phyloP scores from a whole-genome alignment of 1,140 invertebrate genomes.

The Drosophila willistoni region DNA sequence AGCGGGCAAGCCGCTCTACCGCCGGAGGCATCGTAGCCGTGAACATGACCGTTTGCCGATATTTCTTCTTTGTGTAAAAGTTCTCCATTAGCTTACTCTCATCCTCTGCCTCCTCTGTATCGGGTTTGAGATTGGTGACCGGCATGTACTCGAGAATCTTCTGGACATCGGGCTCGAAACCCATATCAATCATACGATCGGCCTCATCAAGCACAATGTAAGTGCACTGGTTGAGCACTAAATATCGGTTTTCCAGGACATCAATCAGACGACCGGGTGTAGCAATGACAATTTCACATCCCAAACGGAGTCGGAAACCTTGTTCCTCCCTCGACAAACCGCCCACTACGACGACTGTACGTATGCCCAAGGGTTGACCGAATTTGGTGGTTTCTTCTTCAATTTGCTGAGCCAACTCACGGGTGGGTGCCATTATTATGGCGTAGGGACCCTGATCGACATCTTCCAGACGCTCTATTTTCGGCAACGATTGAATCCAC shows the following conservation, averaged over 20 bases:
- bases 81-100: conserved; percentile 95
- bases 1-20: conserved; percentile 97
- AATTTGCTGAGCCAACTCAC: conserved; percentile 99
- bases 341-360: conserved; percentile 99
- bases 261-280: conserved; percentile 99
- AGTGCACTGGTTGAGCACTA: conserved; percentile 97
- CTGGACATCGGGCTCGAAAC: conserved; percentile 99
- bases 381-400: conserved; percentile 99
- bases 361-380: conserved; percentile 96
- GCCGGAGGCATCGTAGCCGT: conserved; percentile 99
- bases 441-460: conserved; percentile 99
- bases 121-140: conserved; percentile 99
- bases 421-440: conserved; percentile 98
- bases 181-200: conserved; percentile 99
- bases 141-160: conserved; percentile 99
- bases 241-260: conserved; percentile 98
- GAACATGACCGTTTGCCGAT: conserved; percentile 99
- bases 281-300: conserved; percentile 99
- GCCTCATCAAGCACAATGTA: conserved; percentile 97
- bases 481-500: conserved; percentile 99
- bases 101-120: conserved; percentile 99
- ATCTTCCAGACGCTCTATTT: conserved; percentile 96
- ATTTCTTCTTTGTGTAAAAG: conserved; percentile 99
- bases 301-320: conserved; percentile 97
- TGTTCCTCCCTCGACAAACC: conserved; percentile 99